A percentile compares a stretch with the other conserved stretches of the same genome.
Conservation (phyloP, 1,140 invertebrate species). For the Zaprionus nigranus region DNA sequence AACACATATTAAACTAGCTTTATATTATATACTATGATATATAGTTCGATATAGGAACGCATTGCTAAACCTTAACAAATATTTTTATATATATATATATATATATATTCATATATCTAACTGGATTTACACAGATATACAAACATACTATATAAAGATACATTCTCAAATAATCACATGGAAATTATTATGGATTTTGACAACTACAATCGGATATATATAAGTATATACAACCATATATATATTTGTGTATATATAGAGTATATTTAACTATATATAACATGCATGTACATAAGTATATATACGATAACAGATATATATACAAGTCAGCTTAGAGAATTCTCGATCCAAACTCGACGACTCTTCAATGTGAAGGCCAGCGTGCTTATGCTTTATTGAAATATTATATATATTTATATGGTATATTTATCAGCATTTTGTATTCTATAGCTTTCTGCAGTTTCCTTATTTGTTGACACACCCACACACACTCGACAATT, state of each 20-base stretch:
- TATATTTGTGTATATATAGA: conserved; percentile 19
- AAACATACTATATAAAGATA: conserved; percentile 15
- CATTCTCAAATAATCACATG: conserved; percentile 16
- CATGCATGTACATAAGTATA: background rate
- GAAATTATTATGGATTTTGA: conserved; percentile 20
- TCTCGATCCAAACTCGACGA: too few relatives aligned
- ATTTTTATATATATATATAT: conserved; percentile 40
- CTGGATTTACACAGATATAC: conserved; percentile 36
- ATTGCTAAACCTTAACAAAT: conserved; percentile 50
- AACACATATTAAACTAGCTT: conserved; percentile 12
- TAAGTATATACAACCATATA: conserved; percentile 27
- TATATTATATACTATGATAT: conserved; percentile 8
- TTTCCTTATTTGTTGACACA: conserved; percentile 14
- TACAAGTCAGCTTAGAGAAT: conserved; percentile 8
- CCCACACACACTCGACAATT: conserved; percentile 12
- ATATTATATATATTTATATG: background rate
- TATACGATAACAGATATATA: background rate
- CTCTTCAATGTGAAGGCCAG: background rate
- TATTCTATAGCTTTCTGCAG: conserved; percentile 2
- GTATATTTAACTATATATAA: conserved; percentile 18
- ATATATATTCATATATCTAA: conserved; percentile 7
- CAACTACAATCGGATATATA: conserved; percentile 4
- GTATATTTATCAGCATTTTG: background rate
- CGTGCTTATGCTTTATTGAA: background rate
- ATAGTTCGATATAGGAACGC: conserved; percentile 44